These are phyloP conservation scores for Teleogryllus oceanicus DNA, from an alignment of 2,888 invertebrate species.

Conservation along the genomic window DNA sequence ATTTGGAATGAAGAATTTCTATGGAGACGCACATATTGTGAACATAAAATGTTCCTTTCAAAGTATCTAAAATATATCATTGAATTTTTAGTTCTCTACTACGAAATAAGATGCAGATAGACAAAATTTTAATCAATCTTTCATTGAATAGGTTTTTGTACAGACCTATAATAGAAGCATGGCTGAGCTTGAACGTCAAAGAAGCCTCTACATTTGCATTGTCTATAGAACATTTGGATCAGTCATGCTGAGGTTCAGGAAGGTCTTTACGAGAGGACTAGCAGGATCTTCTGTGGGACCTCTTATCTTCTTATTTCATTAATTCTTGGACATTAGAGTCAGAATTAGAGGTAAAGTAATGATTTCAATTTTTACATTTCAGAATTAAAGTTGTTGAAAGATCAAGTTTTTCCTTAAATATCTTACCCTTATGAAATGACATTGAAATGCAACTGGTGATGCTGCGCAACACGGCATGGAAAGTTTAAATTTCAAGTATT, in stretches of 20 bases:
- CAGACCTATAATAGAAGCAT: neutral
- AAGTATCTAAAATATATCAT: neutral
- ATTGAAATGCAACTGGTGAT: too few relatives aligned
- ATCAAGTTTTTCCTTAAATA: too few relatives aligned
- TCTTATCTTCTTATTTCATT: neutral
- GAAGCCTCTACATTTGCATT: slow-evolving; percentile 11
- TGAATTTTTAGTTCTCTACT: neutral
- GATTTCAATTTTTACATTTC: too few relatives aligned
- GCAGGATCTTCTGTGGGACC: slow-evolving; percentile 4
- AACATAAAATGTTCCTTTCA: neutral
- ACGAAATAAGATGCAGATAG: neutral
- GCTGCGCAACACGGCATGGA: too few relatives aligned
- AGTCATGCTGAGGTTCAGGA: slow-evolving; percentile 24
- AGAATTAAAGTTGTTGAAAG: too few relatives aligned
- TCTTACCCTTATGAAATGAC: too few relatives aligned
- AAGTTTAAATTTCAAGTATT: too few relatives aligned
- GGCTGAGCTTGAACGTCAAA: neutral
- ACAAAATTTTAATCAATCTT: neutral
- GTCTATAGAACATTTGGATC: slow-evolving; percentile 20
- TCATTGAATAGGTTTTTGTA: slow-evolving; percentile 6
- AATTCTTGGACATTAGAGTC: slow-evolving; percentile 20
- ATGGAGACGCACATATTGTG: neutral
- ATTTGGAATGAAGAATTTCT: neutral
- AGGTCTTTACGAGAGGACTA: slow-evolving; percentile 19
- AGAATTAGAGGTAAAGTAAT: too few relatives aligned